phyloP scores from a whole-genome alignment of 2,113 vertebrate species.

The Mesembrinibis cayennensis region DNA sequence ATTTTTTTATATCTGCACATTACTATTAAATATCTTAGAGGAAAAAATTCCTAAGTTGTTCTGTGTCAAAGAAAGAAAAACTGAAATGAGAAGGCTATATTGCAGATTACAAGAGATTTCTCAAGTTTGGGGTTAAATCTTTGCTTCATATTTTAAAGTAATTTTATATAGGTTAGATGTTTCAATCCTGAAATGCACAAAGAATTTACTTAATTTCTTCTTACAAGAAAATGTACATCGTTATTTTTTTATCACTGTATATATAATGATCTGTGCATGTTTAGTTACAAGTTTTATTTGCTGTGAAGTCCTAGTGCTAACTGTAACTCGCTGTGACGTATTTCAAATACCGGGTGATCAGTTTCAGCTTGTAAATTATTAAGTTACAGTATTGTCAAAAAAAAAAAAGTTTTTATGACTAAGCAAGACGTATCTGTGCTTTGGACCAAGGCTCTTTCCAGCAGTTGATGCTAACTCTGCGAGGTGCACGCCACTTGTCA shows the following conservation, averaged over 20 bases:
- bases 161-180: constrained; percentile 62
- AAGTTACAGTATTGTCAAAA: constrained; percentile 36
- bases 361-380: constrained; percentile 34
- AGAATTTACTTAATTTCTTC: constrained; percentile 64
- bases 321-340: constrained; percentile 46
- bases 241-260: constrained; percentile 66
- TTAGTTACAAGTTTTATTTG: constrained; percentile 41
- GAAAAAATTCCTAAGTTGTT: constrained; percentile 33
- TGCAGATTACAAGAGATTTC: constrained; percentile 47
- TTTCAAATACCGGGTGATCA: constrained; percentile 52
- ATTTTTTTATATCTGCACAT: constrained; percentile 61
- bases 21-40: constrained; percentile 55
- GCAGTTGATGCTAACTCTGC: background rate
- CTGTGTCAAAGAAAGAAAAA: constrained; percentile 26
- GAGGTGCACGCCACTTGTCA: background rate
- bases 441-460: constrained; percentile 4
- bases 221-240: constrained; percentile 60
- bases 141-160: constrained; percentile 58
- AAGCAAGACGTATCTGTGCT: constrained; percentile 39
- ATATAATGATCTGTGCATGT: constrained; percentile 53
- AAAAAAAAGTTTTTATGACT: constrained; percentile 26
- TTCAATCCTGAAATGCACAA: constrained; percentile 61
- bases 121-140: constrained; percentile 51
- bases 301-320: constrained; percentile 44
- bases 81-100: constrained; percentile 33